Conservation (phyloP, 2,888 invertebrate species). For the Leptopilina drosophilae region DNA sequence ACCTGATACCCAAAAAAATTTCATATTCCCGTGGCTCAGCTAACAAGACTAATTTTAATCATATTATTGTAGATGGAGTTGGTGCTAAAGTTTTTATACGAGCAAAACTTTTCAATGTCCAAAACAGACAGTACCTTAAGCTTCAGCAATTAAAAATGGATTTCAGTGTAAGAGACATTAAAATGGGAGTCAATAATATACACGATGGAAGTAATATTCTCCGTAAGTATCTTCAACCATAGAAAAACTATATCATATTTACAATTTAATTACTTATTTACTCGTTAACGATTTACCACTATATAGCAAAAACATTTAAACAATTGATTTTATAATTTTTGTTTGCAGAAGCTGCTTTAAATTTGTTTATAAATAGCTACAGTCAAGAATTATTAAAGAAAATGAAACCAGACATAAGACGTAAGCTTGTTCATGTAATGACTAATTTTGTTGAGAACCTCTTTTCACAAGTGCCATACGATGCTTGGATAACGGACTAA, state of each 20-base stretch:
- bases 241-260: no score
- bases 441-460: constrained; percentile 86
- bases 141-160: constrained; percentile 90
- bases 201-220: constrained; percentile 89
- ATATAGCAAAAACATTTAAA: no score
- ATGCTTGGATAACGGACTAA: constrained; percentile 83
- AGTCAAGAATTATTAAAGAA: constrained; percentile 90
- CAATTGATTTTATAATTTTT: constrained; percentile 8
- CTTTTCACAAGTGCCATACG: constrained; percentile 87
- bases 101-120: constrained; percentile 81
- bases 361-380: constrained; percentile 91
- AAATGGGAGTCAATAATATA: constrained; percentile 91
- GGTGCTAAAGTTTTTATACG: constrained; percentile 91
- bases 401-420: constrained; percentile 90
- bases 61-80: constrained; percentile 83
- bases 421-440: constrained; percentile 87
- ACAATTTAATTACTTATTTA: no score
- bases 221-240: constrained; percentile 80
- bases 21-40: no score
- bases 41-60: no score
- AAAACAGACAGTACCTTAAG: constrained; percentile 84
- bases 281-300: no score
- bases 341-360: constrained; percentile 87
- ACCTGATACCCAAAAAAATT: no score
- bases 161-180: constrained; percentile 89